phyloP scores from a whole-genome alignment of 2,888 invertebrate species.

The Eupeodes latifasciatus region DNA sequence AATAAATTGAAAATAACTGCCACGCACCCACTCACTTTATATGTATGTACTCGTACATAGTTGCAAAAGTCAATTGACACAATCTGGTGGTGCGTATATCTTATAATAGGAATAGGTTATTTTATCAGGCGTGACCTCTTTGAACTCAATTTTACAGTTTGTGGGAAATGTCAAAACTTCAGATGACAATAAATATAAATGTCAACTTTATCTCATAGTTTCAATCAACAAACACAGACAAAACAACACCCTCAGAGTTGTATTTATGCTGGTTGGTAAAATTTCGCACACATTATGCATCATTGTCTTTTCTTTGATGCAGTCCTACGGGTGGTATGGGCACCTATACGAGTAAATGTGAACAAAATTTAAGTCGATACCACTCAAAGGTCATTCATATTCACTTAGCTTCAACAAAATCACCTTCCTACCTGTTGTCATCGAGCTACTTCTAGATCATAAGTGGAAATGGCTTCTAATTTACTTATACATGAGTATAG shows the following conservation, averaged over 20 bases:
- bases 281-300: slow-evolving; percentile 56
- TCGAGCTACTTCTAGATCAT: slow-evolving; percentile 56
- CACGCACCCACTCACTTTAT: slow-evolving; percentile 51
- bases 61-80: slow-evolving; percentile 69
- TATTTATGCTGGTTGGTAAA: slow-evolving; percentile 70
- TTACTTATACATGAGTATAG: slow-evolving; percentile 11
- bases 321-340: slow-evolving; percentile 73
- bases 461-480: slow-evolving; percentile 57
- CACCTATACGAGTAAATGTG: slow-evolving; percentile 6
- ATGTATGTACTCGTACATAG: not conserved
- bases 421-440: slow-evolving; percentile 72
- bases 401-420: slow-evolving; percentile 26
- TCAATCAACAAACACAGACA: slow-evolving; percentile 58
- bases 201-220: slow-evolving; percentile 68
- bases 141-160: slow-evolving; percentile 66
- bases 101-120: not conserved
- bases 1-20: slow-evolving; percentile 60
- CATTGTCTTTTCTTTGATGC: slow-evolving; percentile 50
- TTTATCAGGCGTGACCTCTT: slow-evolving; percentile 36
- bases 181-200: slow-evolving; percentile 68
- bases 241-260: slow-evolving; percentile 48
- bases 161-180: slow-evolving; percentile 70
- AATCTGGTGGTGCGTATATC: slow-evolving; percentile 53
- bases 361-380: slow-evolving; percentile 56
- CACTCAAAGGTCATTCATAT: slow-evolving; percentile 60